Percentiles rank a stretch among this genome's conserved stretches.
Evolutionary conservation across 2,113 vertebrate species (phyloP).

Genomic region (Rhinogobius similis): DNA sequence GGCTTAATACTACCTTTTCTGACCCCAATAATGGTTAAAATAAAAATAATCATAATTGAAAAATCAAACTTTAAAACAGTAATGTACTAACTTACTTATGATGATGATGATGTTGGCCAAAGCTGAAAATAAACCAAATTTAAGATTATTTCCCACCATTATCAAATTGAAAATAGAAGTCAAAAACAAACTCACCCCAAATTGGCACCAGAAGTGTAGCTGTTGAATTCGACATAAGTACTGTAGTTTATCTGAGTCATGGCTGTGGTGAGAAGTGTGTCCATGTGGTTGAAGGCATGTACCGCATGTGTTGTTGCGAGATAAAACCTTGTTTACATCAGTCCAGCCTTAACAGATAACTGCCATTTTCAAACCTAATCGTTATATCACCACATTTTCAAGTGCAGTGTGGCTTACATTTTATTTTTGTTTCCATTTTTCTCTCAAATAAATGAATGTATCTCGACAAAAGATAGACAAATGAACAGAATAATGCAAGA

Average conservation of each 20-base stretch:
- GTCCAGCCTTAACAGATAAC: not conserved
- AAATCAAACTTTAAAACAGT: not conserved
- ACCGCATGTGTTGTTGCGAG: slow-evolving; percentile 52
- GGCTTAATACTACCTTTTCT: not conserved
- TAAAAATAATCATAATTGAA: not conserved
- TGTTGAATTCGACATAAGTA: slow-evolving; percentile 47
- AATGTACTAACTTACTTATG: slow-evolving; percentile 53
- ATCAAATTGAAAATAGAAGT: not conserved
- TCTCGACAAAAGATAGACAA: not conserved
- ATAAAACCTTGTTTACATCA: slow-evolving; percentile 48
- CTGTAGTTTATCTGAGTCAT: slow-evolving; percentile 29
- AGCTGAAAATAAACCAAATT: slow-evolving; percentile 54
- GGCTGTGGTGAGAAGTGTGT: slow-evolving; percentile 9
- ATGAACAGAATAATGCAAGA: not conserved
- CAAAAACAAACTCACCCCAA: slow-evolving; percentile 65
- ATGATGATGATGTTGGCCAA: slow-evolving; percentile 35
- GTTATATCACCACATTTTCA: not conserved
- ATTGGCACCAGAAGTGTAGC: slow-evolving; percentile 38
- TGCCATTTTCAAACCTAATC: not conserved
- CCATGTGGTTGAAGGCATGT: slow-evolving; percentile 13
- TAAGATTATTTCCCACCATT: not conserved
- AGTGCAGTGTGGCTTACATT: not conserved
- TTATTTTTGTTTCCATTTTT: not conserved
- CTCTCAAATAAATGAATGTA: not conserved
- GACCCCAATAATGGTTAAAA: not conserved